Evolutionary conservation across 2,888 invertebrate genomes (phyloP).

Genomic region (Chaitophorus viminalis): DNA sequence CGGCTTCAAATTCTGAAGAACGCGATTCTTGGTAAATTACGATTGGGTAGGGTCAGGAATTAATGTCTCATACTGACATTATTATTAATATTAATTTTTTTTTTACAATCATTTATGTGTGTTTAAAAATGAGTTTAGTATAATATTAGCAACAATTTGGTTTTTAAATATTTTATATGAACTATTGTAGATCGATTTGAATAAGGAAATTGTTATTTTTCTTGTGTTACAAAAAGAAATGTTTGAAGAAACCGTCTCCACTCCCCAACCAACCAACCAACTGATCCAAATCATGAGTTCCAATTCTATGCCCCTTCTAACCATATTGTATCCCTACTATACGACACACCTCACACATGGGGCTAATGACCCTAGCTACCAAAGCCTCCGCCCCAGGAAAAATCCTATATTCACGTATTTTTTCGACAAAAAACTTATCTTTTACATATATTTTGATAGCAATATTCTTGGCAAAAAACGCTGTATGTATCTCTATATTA

Average conservation of each 20-base stretch:
- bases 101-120: not conserved
- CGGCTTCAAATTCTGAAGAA: conserved; percentile 20
- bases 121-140: not conserved
- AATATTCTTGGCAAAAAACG: not conserved
- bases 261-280: no score
- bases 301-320: no score
- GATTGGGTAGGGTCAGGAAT: conserved; percentile 43
- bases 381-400: no score
- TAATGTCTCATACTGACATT: not conserved
- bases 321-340: no score
- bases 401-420: no score
- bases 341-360: no score
- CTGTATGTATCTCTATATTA: not conserved
- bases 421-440: not conserved
- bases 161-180: not conserved
- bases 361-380: no score
- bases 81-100: not conserved
- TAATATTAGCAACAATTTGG: not conserved
- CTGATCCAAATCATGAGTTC: no score
- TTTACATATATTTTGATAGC: not conserved
- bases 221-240: not conserved
- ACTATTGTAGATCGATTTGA: not conserved
- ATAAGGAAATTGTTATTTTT: not conserved
- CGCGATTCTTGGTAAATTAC: conserved; percentile 50
- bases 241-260: no score